Evolutionary conservation across 2,888 invertebrate genomes (phyloP).

Genomic region (Sepiola atlantica): DNA sequence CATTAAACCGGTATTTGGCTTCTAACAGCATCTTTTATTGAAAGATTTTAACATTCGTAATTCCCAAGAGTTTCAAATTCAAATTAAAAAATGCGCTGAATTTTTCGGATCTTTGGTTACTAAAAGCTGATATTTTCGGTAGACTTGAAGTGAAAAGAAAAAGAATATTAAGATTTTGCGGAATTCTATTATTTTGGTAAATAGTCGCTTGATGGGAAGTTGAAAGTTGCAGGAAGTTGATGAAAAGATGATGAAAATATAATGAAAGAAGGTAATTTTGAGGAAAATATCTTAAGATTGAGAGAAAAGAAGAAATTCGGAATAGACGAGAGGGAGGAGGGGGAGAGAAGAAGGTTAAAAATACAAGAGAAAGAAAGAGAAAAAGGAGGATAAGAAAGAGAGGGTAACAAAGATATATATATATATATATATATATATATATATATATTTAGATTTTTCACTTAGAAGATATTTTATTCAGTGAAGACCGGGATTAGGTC

Average conservation of each 20-base stretch:
- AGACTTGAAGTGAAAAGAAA: not conserved
- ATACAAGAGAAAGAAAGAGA: too few species aligned
- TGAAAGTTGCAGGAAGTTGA: not conserved
- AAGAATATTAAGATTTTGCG: not conserved
- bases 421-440: too few species aligned
- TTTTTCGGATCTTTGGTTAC: not conserved
- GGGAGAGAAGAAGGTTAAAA: not conserved
- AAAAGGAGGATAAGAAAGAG: too few species aligned
- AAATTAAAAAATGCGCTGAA: not conserved
- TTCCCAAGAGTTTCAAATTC: not conserved
- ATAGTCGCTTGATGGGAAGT: not conserved
- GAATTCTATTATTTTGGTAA: not conserved
- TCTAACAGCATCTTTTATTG: not conserved
- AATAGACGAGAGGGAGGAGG: not conserved
- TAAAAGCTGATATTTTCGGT: not conserved
- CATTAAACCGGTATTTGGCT: conserved; percentile 6
- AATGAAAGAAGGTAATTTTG: too few species aligned
- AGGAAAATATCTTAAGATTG: not conserved
- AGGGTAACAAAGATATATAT: too few species aligned
- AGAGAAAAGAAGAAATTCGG: not conserved
- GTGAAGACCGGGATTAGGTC: too few species aligned
- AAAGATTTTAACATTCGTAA: not conserved
- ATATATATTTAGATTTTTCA: too few species aligned
- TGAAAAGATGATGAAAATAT: too few species aligned
- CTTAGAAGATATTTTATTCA: too few species aligned